Conservation (phyloP, 2,797 vertebrate species). For the Tapirus indicus region DNA sequence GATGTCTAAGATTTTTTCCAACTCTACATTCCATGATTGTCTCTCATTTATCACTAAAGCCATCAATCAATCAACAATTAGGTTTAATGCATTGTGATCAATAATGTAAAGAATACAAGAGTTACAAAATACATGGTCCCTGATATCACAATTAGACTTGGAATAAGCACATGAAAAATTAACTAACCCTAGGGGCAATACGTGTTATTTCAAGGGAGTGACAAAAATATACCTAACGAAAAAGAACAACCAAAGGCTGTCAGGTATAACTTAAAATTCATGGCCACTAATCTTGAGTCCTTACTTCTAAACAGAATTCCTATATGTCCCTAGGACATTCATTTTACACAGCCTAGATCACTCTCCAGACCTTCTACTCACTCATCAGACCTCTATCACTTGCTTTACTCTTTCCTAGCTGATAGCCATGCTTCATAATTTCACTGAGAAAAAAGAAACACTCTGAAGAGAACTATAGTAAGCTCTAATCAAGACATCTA, state of each 20-base stretch:
- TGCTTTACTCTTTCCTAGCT: neutral
- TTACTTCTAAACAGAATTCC: neutral
- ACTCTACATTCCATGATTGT: neutral
- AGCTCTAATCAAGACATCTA: neutral
- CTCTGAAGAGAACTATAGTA: neutral
- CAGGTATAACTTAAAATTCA: neutral
- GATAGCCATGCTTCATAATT: neutral
- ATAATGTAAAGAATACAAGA: neutral
- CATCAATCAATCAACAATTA: neutral
- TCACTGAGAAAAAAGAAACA: neutral
- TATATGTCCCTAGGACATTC: neutral
- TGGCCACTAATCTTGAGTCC: neutral
- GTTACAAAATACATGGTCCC: neutral
- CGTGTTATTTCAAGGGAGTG: neutral
- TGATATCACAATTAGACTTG: neutral
- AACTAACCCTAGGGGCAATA: neutral
- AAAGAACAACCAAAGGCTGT: neutral
- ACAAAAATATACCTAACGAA: neutral
- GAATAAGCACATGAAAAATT: conserved; percentile 6
- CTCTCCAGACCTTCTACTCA: neutral
- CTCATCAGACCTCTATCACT: neutral
- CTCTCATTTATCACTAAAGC: neutral
- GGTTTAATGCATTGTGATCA: neutral
- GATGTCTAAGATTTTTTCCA: neutral
- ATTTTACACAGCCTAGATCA: neutral